Percentiles rank a stretch among this genome's conserved stretches.
Evolutionary conservation across 2,888 invertebrate genomes (phyloP).

Genomic region (Esperia sulphurella): DNA sequence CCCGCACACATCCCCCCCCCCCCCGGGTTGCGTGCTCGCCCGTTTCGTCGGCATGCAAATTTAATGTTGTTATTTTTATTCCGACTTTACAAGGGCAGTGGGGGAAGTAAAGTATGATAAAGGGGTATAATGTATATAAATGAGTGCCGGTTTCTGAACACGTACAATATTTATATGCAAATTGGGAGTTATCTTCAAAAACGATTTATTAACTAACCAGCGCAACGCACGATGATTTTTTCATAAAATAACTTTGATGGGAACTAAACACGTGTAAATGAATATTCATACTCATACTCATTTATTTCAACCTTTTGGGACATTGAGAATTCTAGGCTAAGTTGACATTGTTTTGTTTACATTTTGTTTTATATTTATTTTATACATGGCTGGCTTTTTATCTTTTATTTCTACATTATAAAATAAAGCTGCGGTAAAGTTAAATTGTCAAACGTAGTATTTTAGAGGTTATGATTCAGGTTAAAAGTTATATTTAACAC

Average conservation of each 20-base stretch:
- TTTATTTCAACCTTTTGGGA: too few species aligned
- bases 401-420: too few species aligned
- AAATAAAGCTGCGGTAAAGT: too few species aligned
- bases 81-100: slow-evolving; percentile 70
- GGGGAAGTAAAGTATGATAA: slow-evolving; percentile 59
- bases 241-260: background rate
- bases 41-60: slow-evolving; percentile 67
- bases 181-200: slow-evolving; percentile 2
- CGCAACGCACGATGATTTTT: background rate
- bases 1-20: slow-evolving; percentile 16
- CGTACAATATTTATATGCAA: slow-evolving; percentile 16
- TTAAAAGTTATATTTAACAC: too few species aligned
- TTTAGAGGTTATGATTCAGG: too few species aligned
- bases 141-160: slow-evolving; percentile 23
- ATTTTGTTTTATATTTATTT: too few species aligned
- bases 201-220: background rate
- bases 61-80: slow-evolving; percentile 72
- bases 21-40: slow-evolving; percentile 39
- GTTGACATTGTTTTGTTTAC: too few species aligned
- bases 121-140: slow-evolving; percentile 33
- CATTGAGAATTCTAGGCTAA: too few species aligned
- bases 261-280: background rate
- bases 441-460: too few species aligned
- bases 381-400: too few species aligned
- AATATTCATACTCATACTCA: too few species aligned